These are phyloP conservation scores for human (Homo sapiens) DNA, from an alignment of 2,113 vertebrate species.

Conservation along the genomic window GRCh38 chr1:92016001-92016500, in stretches of 20 bases:
- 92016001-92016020: too few species aligned
- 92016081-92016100: too few species aligned
- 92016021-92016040: too few species aligned
- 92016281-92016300: not conserved
- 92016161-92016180: conserved; percentile 21
- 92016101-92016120: too few species aligned
- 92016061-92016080: too few species aligned
- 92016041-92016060: too few species aligned
- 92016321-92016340: not conserved
- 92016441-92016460: not conserved
- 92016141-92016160: not conserved
- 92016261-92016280: not conserved
- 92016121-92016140: too few species aligned
- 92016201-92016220: conserved; percentile 1
- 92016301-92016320: not conserved
- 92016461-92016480: not conserved
- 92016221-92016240: not conserved
- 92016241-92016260: not conserved
- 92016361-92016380: conserved; percentile 6
- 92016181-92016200: not conserved
- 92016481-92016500: not conserved
- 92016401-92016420: not conserved
- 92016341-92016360: not conserved
- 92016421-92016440: not conserved
- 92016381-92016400: not conserved